Base-by-base conservation (phyloP, 1,140 invertebrate species). In the Anoplophora glabripennis region DNA sequence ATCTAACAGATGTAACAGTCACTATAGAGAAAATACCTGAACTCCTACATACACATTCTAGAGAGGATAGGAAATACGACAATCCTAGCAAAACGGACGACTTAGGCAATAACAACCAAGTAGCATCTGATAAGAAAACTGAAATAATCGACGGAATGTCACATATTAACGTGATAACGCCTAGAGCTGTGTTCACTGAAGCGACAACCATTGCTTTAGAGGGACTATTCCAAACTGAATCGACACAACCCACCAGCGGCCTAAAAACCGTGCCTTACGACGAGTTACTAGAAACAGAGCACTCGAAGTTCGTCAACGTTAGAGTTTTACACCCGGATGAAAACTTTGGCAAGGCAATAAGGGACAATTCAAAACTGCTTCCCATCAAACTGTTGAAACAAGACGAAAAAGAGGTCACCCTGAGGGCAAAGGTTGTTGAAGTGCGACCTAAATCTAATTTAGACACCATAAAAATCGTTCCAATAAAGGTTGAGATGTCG, bases 191-290 rank as follows among this genome's bases (percentile, higher is more conserved):
- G 18, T 57, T 64, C 0, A 71, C 77, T 15, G 80, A 86, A 72
- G 80, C 81, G 1, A 85, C 84, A 0, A 86, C 84, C 5, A 81
- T 86, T 58, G 75, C 84, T 28, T 70, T 86, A 60, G 83, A 86
- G 73, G 83, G 77, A 4, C 68, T 86, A 15, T 86, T 86, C 64
- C 80, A 81, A 69, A 79, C 78, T 7, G 78, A 80, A 34, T 77
- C 59, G 8, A 51, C 64, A 10, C 33, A 59, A 33, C 14, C 61
- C 11, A 59, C 64, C 36, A 54, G 42, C 9, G 53, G 38, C 18
- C 52, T 44, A 34, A 45, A 18, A 42, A 53, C 8, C 38, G 40
- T 53, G 5, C 42, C 52, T 36, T 63, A 63, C 40, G 70, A 74
- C 18, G 73, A 74, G 61, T 40, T 74, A 7, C 47, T 75, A 11